These are phyloP conservation scores for Rhodeus uyekii DNA, from an alignment of 2,797 vertebrate species.

Conservation along the genomic window DNA sequence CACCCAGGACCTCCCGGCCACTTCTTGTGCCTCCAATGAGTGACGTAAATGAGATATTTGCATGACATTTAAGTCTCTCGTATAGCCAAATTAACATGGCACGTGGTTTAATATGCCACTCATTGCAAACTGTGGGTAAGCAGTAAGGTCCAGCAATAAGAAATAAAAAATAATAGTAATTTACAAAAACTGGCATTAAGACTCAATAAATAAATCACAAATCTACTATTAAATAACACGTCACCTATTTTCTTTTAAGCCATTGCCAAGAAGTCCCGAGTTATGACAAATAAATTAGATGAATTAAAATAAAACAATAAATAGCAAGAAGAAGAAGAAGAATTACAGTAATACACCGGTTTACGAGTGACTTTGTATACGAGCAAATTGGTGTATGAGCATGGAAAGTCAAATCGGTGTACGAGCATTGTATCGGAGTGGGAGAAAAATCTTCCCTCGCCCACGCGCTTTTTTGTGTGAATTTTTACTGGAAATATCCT, in stretches of 20 bases:
- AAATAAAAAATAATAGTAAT: background rate
- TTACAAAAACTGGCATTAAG: background rate
- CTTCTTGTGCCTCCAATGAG: background rate
- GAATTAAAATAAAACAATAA: background rate
- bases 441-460: too few species aligned
- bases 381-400: too few species aligned
- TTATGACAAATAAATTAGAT: background rate
- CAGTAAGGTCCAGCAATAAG: background rate
- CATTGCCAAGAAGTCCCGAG: background rate
- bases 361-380: too few species aligned
- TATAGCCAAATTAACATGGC: slow-evolving; percentile 73
- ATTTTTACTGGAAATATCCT: too few species aligned
- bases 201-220: background rate
- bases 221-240: background rate
- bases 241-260: background rate
- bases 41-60: background rate
- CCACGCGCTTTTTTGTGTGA: too few species aligned
- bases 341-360: too few species aligned
- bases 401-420: too few species aligned
- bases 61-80: slow-evolving; percentile 36
- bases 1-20: background rate
- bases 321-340: background rate
- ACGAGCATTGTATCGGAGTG: too few species aligned
- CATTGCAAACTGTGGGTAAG: background rate
- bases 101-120: slow-evolving; percentile 64